Conservation (phyloP, 2,888 invertebrate species). For the Temnothorax ravouxi region DNA sequence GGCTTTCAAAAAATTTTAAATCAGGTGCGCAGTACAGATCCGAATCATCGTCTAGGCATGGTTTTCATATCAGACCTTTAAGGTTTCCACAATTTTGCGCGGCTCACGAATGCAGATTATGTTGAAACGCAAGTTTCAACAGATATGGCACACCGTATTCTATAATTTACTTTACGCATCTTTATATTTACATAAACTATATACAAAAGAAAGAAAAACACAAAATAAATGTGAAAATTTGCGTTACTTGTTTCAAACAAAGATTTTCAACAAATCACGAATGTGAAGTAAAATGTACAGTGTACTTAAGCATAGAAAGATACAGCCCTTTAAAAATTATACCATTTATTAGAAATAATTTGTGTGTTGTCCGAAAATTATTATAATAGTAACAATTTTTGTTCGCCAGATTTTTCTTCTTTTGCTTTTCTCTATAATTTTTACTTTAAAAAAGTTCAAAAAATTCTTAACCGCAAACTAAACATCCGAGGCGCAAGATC, state of each 20-base stretch:
- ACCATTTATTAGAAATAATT: conserved; percentile 33
- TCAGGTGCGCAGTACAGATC: not conserved
- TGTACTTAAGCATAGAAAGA: conserved; percentile 6
- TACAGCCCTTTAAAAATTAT: not conserved
- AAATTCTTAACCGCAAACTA: conserved; percentile 1
- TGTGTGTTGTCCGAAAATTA: not conserved
- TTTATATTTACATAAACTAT: conserved; percentile 5
- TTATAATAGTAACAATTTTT: conserved; percentile 8
- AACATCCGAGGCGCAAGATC: conserved; percentile 9
- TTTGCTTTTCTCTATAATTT: not conserved
- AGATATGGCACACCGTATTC: conserved; percentile 44
- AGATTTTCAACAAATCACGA: not conserved
- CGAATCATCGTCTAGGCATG: not conserved
- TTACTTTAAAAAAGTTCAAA: not conserved
- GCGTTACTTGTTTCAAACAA: not conserved
- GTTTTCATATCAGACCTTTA: not conserved
- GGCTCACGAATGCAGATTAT: conserved; percentile 7
- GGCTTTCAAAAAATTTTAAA: not conserved
- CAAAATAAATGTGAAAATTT: not conserved
- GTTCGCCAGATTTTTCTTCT: not conserved
- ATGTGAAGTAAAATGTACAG: not conserved
- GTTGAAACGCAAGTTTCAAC: conserved; percentile 5
- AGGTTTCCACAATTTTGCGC: conserved; percentile 20
- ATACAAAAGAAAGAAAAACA: conserved; percentile 5
- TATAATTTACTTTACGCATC: conserved; percentile 29